Evolutionary conservation across 2,888 invertebrate species (phyloP).

Genomic region (Hydrotaea cyrtoneurina): DNA sequence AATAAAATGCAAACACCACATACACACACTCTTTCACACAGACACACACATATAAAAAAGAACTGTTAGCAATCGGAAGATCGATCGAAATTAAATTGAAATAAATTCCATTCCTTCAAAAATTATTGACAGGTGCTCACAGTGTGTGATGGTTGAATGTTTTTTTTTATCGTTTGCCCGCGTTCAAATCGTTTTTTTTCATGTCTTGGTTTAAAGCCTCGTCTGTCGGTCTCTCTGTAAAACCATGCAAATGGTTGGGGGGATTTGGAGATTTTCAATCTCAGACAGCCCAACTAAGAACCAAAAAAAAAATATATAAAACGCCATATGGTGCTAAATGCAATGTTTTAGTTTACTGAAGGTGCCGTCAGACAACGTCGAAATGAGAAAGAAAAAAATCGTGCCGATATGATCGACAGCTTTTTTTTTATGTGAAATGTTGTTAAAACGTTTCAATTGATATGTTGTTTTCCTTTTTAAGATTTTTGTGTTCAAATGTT

Average conservation of each 20-base stretch:
- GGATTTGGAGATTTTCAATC: constrained; percentile 1
- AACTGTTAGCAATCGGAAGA: constrained; percentile 70
- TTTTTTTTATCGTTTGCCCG: constrained; percentile 36
- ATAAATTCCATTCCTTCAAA: constrained; percentile 73
- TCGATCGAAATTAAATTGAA: constrained; percentile 80
- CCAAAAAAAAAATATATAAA: background rate
- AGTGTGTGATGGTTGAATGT: constrained; percentile 69
- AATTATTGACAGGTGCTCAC: constrained; percentile 79
- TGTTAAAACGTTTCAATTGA: constrained; percentile 65
- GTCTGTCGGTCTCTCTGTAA: background rate
- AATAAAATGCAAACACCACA: constrained; percentile 43
- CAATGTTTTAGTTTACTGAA: constrained; percentile 58
- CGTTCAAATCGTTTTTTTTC: background rate
- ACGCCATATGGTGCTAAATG: constrained; percentile 49
- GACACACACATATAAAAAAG: constrained; percentile 23
- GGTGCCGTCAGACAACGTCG: constrained; percentile 48
- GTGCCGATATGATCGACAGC: constrained; percentile 66
- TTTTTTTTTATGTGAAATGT: constrained; percentile 55
- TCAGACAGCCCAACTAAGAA: background rate
- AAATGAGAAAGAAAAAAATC: constrained; percentile 47
- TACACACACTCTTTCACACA: too few species aligned
- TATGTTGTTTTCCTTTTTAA: constrained; percentile 48
- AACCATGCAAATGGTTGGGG: background rate
- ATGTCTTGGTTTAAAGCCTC: background rate
- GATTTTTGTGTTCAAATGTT: constrained; percentile 44